Evolutionary conservation across 2,888 invertebrate species (phyloP).

Genomic region (Resseliella maxima): DNA sequence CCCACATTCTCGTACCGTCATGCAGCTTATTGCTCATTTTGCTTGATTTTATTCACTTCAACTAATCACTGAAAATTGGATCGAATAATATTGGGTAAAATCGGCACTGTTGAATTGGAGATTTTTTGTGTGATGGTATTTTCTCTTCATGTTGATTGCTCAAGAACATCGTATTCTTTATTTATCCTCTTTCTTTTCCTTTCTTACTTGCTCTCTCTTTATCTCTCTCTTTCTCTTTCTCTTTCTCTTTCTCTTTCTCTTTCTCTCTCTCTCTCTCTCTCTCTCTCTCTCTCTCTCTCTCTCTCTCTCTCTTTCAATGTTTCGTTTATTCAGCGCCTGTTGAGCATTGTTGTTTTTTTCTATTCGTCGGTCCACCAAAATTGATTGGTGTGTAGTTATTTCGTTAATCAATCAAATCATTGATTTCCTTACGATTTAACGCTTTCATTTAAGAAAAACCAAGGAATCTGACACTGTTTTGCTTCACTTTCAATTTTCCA

Average conservation of each 20-base stretch:
- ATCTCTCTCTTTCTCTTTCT: no score
- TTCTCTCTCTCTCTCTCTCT: no score
- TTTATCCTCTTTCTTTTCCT: no score
- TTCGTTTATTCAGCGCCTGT: background rate
- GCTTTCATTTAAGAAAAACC: background rate
- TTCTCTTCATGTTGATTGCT: background rate
- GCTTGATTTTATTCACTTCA: background rate
- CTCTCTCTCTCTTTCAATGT: background rate
- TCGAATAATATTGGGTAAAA: background rate
- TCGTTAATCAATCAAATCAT: slow-evolving; percentile 20
- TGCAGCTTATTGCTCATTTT: background rate
- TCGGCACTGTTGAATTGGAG: background rate
- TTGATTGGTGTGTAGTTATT: background rate
- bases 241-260: no score
- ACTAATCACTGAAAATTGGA: slow-evolving; percentile 18
- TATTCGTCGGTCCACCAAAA: no score
- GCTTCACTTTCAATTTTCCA: slow-evolving; percentile 1
- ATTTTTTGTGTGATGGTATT: background rate
- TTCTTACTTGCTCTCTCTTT: no score
- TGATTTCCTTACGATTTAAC: slow-evolving; percentile 25
- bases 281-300: no score
- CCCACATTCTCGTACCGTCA: background rate
- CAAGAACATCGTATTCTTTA: background rate
- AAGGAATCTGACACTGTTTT: background rate
- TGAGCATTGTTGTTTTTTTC: background rate